Evolutionary conservation across 2,888 invertebrate genomes (phyloP), one percentile per base, ranked within the genome.

Genomic region (Notocelia uddmanniana): DNA sequence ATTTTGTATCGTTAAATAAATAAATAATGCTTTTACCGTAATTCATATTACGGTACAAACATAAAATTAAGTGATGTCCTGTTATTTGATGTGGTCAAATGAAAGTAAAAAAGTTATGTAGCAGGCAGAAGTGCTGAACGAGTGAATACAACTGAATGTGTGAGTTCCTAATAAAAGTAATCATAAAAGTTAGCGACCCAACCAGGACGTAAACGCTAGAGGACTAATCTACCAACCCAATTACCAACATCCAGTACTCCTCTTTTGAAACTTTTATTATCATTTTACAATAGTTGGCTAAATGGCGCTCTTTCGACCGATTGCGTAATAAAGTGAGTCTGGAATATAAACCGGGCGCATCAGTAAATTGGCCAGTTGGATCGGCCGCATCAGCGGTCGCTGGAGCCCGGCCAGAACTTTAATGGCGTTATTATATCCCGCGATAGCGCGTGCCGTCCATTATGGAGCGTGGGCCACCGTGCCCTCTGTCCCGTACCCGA

Each of bases 341-440:
- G 21, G 63, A 62, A 48, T 54, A 45, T 58, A 64, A 64, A 50
- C 57, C 57, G 48, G 34, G 58, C 69, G 63, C 69, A 64, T 69
- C 60, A 64, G 57, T 58, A 58, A 66, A 66, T 66, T 59, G 70
- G 70, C 23, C 26, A 55, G 48, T 15, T 37, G 60, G 52, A 54
- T 60, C 31, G 62, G 50, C 37, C 70, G 62, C 57, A 41, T 34
- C 63, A 64, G 64, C 76, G 74, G 78, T 76, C 73, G 74, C 68
- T 85, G 85, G 85, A 81, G 68, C 58, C 54, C 70, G 66, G 79
- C 84, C 86, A 84, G 81, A 71, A 76, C 77, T 74, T 81, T 79
- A 80, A 80, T 80, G 75, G 75, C 76, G 73, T 78, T 81, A 82
- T 82, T 82, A 82, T 80, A 79, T 78, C 78, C 77, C 73, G 73